A percentile compares a stretch with the other conserved stretches of the same genome.
These are phyloP conservation scores for Iphiclides podalirius DNA, from an alignment of 2,888 invertebrate genomes.

Conservation along the genomic window DNA sequence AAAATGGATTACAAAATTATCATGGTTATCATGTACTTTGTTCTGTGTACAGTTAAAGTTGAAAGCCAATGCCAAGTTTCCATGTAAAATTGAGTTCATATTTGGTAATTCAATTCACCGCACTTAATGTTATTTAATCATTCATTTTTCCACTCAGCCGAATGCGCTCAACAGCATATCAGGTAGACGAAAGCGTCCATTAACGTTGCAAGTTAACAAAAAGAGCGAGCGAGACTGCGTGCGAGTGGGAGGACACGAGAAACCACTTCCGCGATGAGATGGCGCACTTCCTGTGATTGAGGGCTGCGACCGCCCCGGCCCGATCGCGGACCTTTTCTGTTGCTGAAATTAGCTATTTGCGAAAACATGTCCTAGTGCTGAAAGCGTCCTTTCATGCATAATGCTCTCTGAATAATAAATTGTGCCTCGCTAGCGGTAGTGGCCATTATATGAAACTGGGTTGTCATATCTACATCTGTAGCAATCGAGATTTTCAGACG, in stretches of 20 bases:
- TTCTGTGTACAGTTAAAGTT: no score
- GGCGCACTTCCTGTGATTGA: slow-evolving; percentile 81
- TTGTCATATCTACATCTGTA: no score
- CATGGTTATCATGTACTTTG: no score
- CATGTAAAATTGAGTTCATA: no score
- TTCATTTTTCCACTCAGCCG: slow-evolving; percentile 50
- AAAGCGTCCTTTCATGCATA: slow-evolving; percentile 28
- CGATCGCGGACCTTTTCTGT: slow-evolving; percentile 35
- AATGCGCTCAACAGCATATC: slow-evolving; percentile 63
- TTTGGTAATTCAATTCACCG: slow-evolving; percentile 1
- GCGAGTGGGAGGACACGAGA: slow-evolving; percentile 64
- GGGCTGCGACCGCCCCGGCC: no score
- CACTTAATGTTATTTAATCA: slow-evolving; percentile 3
- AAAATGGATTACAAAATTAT: no score
- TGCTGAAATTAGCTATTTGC: slow-evolving; percentile 45
- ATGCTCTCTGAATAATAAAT: slow-evolving; percentile 22
- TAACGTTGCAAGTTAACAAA: slow-evolving; percentile 63
- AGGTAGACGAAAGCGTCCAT: slow-evolving; percentile 58
- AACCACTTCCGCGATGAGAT: slow-evolving; percentile 81
- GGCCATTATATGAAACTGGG: background rate
- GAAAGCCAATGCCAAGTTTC: no score
- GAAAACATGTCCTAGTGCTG: slow-evolving; percentile 39
- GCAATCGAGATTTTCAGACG: slow-evolving; percentile 19
- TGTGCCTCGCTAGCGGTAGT: slow-evolving; percentile 12
- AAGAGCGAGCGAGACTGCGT: slow-evolving; percentile 39